Base-by-base conservation (phyloP, 2,113 vertebrate species). In the Thalassoma bifasciatum region DNA sequence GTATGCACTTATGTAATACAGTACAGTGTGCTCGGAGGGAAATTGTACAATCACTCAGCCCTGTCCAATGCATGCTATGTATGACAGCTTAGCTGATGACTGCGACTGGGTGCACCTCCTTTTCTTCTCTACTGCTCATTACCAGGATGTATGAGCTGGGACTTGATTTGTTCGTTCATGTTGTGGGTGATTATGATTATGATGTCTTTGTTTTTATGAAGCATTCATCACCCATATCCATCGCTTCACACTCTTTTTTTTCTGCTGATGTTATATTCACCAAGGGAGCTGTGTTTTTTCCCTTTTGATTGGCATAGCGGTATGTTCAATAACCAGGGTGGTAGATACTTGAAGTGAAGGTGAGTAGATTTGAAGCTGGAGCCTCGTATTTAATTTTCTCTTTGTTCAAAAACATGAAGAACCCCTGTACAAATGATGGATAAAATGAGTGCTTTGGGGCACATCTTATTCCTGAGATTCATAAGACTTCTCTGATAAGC, bases 1-100 rank as follows among this genome's bases (percentile, higher is more conserved):
- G 46, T 75, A 71, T 46, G 81, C 75, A 36, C 60, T 89, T 92
- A 90, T 89, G 83, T 89, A 89, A 92, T 75, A 73, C 82, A 68
- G 73, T 85, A 61, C 52, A 75, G 59, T 44, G 56, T 16, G 40
- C 77, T 79, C 58, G 34, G 17, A 68, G 77, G 37, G 44, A 64
- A 75, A 86, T 81, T 86, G 58, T 81, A 75, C 75, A 81, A 85
- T 88, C 66, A 81, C 65, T 90, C 87, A 83, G 64, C 53, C 53
- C 60, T 63, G 62, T 77, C 78, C 54, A 68, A 19, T 78, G 78
- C 85, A 59, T 68, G 70, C 64, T 72, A 68, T 68, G 26, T 22
- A n/a, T 72, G 73, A 81, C 77, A 63, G 63, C 66, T 56, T 5
- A 65, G 70, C 63, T 88, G 58, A 80, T 66, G 60, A 80, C 38